phyloP scores from a whole-genome alignment of 2,113 vertebrate genomes.

The Dicerorhinus sumatrensis region DNA sequence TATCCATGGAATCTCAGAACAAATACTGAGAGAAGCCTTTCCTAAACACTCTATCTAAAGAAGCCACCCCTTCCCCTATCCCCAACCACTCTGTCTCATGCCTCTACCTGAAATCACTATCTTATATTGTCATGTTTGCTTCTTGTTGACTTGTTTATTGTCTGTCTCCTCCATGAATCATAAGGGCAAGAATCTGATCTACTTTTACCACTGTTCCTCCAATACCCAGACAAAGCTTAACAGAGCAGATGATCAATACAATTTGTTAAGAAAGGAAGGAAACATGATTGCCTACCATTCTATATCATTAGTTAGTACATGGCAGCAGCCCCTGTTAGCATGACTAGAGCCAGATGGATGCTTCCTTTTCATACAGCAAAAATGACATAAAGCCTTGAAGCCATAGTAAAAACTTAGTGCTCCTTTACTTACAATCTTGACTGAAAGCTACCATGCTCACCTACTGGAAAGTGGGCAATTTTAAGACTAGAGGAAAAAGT shows the following conservation, averaged over 20 bases:
- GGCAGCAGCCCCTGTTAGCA: slow-evolving; percentile 12
- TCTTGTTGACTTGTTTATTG: neutral
- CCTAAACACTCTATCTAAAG: neutral
- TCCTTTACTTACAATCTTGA: neutral
- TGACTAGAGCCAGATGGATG: neutral
- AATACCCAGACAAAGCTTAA: neutral
- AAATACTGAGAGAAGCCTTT: slow-evolving; percentile 40
- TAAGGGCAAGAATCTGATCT: neutral
- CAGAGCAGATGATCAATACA: slow-evolving; percentile 34
- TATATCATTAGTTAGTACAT: neutral
- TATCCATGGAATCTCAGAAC: neutral
- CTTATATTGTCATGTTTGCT: neutral
- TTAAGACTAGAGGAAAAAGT: neutral
- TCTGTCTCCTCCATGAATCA: neutral
- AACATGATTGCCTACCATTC: neutral
- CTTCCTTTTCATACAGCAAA: slow-evolving; percentile 40
- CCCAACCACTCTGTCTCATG: neutral
- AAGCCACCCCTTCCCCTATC: neutral
- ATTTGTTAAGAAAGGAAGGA: slow-evolving; percentile 17
- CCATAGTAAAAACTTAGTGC: neutral
- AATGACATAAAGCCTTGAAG: slow-evolving; percentile 30
- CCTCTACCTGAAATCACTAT: neutral
- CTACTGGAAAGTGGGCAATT: neutral
- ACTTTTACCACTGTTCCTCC: slow-evolving; percentile 15
- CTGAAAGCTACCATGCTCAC: neutral